Evolutionary conservation across 2,113 vertebrate genomes (phyloP).

Genomic region (Otis tarda): DNA sequence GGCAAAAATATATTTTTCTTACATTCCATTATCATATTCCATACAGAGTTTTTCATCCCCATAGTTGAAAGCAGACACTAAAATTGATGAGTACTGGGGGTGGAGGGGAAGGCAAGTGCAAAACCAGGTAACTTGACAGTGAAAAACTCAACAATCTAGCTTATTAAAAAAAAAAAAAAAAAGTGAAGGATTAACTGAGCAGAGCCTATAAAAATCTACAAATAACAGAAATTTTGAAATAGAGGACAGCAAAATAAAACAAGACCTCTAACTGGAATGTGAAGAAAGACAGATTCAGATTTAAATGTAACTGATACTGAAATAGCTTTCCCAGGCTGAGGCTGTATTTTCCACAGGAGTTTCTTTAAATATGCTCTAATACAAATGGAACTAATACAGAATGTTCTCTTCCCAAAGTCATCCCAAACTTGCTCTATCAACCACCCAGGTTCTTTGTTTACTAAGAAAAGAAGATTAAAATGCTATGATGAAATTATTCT

Average conservation of each 20-base stretch:
- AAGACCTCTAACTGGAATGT: not conserved
- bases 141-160: not conserved
- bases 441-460: not conserved
- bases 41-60: not conserved
- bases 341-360: fast-evolving
- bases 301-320: not conserved
- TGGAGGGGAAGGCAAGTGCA: not conserved
- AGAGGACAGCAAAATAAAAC: not conserved
- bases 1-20: not conserved
- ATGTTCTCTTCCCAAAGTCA: not conserved
- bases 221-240: not conserved
- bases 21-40: not conserved
- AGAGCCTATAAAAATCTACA: not conserved
- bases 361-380: not conserved
- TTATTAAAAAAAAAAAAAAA: not conserved
- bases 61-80: not conserved
- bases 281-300: not conserved
- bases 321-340: not conserved
- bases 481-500: not conserved
- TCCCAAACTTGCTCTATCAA: not conserved
- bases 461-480: not conserved
- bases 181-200: not conserved
- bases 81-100: not conserved
- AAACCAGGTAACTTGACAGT: not conserved
- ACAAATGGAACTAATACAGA: not conserved